phyloP scores from a whole-genome alignment of 2,797 vertebrate genomes.

The Nyctibius grandis region DNA sequence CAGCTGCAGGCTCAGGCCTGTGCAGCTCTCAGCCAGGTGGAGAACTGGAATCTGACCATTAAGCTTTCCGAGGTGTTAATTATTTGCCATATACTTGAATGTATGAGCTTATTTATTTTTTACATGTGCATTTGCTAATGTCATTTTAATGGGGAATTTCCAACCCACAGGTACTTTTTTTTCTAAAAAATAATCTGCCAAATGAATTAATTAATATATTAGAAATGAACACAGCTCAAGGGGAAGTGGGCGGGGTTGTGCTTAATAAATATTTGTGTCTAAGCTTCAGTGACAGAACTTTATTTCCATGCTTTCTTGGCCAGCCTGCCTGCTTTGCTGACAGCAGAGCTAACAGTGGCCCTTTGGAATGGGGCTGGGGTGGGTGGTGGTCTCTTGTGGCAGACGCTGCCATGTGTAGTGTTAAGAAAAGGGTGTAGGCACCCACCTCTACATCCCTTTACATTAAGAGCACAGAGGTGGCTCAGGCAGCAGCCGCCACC shows the following conservation, averaged over 20 bases:
- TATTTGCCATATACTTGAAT: conserved; percentile 69
- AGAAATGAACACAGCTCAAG: conserved; percentile 26
- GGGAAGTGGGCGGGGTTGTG: neutral
- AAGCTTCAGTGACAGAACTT: conserved; percentile 4
- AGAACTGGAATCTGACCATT: conserved; percentile 67
- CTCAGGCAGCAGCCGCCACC: neutral
- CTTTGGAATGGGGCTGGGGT: neutral
- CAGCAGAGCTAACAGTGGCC: neutral
- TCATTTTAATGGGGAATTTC: conserved; percentile 50
- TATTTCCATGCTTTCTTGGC: neutral
- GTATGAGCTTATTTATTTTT: conserved; percentile 73
- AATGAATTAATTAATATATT: conserved; percentile 65
- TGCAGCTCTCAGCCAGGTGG: neutral
- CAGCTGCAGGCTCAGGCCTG: neutral
- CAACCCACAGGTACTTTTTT: conserved; percentile 65
- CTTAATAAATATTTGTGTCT: conserved; percentile 71
- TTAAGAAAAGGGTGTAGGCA: neutral
- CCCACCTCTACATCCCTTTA: neutral
- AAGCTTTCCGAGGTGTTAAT: conserved; percentile 32
- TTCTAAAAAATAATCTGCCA: conserved; percentile 67
- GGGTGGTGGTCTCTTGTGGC: neutral
- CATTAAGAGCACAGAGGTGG: rapidly evolving
- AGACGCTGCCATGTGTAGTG: rapidly evolving
- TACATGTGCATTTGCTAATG: conserved; percentile 64
- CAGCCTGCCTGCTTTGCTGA: neutral